Percentiles rank a stretch among this genome's conserved stretches.
Conservation (phyloP, 2,797 vertebrate genomes). For the Diglossa cyanea region DNA sequence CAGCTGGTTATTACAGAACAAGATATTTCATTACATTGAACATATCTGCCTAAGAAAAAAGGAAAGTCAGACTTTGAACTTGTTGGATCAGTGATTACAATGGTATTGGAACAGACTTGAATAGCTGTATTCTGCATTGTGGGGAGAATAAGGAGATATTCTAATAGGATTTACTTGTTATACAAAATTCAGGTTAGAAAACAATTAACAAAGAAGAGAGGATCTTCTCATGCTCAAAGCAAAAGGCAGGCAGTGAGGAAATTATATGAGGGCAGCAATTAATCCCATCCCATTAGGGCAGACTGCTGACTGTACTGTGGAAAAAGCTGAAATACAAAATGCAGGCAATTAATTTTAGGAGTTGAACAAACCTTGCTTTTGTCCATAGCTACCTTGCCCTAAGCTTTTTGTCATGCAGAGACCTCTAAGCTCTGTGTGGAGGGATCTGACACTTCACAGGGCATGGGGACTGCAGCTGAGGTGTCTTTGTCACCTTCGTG, state of each 20-base stretch:
- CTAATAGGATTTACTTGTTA: background rate
- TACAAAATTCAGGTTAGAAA: background rate
- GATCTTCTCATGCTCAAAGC: background rate
- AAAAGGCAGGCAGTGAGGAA: background rate
- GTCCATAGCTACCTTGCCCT: background rate
- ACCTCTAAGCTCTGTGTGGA: background rate
- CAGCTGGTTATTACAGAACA: slow-evolving; percentile 49
- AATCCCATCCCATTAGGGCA: background rate
- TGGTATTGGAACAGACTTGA: background rate
- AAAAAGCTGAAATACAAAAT: background rate
- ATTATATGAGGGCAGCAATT: background rate
- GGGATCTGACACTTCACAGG: background rate
- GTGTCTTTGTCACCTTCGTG: background rate
- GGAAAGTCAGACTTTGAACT: slow-evolving; percentile 15
- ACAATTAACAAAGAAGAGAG: background rate
- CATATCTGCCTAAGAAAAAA: slow-evolving; percentile 14
- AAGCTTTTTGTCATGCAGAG: background rate
- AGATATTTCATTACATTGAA: slow-evolving; percentile 33
- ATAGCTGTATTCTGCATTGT: background rate
- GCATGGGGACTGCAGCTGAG: no score
- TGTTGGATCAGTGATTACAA: slow-evolving; percentile 5
- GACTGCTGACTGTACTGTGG: background rate
- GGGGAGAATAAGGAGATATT: background rate
- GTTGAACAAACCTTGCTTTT: background rate
- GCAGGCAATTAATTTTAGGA: background rate